phyloP scores from a whole-genome alignment of 2,113 vertebrate species.

The Mandrillus leucophaeus region DNA sequence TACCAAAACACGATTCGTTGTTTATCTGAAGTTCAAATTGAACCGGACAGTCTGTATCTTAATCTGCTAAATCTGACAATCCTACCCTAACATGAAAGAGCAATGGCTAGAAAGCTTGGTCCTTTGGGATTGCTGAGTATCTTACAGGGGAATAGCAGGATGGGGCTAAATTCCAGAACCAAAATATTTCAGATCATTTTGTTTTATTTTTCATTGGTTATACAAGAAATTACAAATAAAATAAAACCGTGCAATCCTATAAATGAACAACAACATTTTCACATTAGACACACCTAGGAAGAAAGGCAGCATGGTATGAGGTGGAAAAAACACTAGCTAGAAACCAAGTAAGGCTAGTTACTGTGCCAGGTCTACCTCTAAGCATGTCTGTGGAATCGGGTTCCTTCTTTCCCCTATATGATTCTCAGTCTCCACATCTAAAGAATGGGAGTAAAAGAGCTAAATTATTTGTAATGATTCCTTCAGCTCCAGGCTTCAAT shows the following conservation, averaged over 20 bases:
- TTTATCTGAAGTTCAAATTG: background rate
- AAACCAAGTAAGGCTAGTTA: background rate
- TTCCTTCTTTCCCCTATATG: background rate
- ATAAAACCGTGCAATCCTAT: background rate
- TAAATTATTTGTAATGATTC: background rate
- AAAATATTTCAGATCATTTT: background rate
- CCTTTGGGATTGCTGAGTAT: background rate
- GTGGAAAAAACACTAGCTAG: background rate
- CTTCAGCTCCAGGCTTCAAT: background rate
- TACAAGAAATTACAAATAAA: background rate
- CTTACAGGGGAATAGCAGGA: background rate
- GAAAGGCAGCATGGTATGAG: background rate
- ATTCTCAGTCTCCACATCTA: background rate
- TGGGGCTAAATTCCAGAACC: background rate
- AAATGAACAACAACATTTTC: background rate
- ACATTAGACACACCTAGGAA: background rate
- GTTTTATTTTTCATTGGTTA: background rate
- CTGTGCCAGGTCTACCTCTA: background rate
- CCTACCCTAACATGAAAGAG: background rate
- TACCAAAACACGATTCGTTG: background rate
- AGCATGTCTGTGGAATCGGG: background rate
- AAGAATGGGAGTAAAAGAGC: background rate
- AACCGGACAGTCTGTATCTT: background rate
- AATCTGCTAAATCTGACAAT: background rate
- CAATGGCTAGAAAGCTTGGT: background rate